Evolutionary conservation across 2,113 vertebrate genomes (phyloP).

Genomic region (Rhabdomys dilectus): DNA sequence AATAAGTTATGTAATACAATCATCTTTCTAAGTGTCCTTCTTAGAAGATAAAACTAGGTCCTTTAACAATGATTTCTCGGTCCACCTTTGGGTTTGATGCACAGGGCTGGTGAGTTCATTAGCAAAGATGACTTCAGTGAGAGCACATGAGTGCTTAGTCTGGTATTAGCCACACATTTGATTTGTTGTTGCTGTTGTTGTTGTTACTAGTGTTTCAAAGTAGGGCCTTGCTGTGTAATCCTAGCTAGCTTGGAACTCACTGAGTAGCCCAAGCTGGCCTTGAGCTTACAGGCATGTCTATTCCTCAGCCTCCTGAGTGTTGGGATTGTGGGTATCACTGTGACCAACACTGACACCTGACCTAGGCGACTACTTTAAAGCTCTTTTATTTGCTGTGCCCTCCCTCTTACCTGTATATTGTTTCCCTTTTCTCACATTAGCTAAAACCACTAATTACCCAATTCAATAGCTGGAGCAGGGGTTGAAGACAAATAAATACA

Average conservation of each 20-base stretch:
- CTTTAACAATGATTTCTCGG: neutral
- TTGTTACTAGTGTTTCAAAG: neutral
- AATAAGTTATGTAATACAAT: slow-evolving; percentile 46
- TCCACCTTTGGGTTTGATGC: neutral
- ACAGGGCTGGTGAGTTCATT: neutral
- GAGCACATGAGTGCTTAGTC: neutral
- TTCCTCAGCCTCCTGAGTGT: neutral
- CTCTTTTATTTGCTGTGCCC: neutral
- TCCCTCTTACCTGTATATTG: neutral
- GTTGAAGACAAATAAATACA: slow-evolving; percentile 56
- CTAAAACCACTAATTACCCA: slow-evolving; percentile 46
- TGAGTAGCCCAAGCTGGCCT: neutral
- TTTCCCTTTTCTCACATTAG: slow-evolving; percentile 39
- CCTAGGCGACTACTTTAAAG: neutral
- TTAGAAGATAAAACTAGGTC: slow-evolving; percentile 47
- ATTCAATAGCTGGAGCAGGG: slow-evolving; percentile 27
- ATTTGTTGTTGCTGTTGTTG: neutral
- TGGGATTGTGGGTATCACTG: neutral
- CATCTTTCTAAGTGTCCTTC: slow-evolving; percentile 51
- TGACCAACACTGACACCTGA: neutral
- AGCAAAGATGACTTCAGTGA: neutral
- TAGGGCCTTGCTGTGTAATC: neutral
- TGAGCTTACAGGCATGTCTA: neutral
- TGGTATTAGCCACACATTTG: neutral
- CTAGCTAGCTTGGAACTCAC: neutral